These are phyloP conservation scores for Motacilla alba DNA, from an alignment of 2,113 vertebrate genomes.

Conservation along the genomic window DNA sequence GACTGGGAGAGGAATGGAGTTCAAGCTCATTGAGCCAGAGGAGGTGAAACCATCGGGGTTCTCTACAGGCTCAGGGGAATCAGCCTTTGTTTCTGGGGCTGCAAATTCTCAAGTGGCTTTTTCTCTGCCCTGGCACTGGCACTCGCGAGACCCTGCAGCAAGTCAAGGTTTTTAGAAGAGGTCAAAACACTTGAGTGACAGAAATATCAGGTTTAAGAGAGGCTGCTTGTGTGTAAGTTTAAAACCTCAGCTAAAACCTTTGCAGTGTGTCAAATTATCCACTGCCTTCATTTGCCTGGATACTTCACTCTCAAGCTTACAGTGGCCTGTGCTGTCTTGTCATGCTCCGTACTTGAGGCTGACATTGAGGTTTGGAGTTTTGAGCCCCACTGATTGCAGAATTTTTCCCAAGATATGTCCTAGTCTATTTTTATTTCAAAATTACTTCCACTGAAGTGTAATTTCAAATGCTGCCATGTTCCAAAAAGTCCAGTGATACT, in stretches of 20 bases:
- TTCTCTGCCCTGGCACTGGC: background rate
- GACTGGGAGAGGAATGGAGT: conserved; percentile 98
- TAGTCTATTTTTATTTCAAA: background rate
- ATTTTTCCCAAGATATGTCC: background rate
- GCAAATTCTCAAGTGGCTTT: background rate
- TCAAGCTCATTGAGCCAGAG: conserved; percentile 98
- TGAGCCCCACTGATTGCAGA: background rate
- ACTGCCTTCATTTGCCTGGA: background rate
- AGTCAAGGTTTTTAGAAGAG: background rate
- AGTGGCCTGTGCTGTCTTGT: background rate
- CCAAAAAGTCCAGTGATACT: background rate
- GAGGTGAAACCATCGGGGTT: conserved; percentile 79
- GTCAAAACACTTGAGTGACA: background rate
- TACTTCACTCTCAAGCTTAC: background rate
- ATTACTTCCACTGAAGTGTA: background rate
- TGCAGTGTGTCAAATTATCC: background rate
- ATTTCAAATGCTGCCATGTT: background rate
- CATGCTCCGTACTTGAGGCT: accelerated
- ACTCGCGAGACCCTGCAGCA: background rate
- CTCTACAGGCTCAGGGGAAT: background rate
- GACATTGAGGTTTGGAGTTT: background rate
- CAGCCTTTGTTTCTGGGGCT: background rate
- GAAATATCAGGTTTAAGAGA: background rate
- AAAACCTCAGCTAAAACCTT: background rate
- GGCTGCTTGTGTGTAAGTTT: background rate